These are phyloP conservation scores for Leptarthrus brevirostris DNA, from an alignment of 2,888 invertebrate genomes.

Conservation along the genomic window DNA sequence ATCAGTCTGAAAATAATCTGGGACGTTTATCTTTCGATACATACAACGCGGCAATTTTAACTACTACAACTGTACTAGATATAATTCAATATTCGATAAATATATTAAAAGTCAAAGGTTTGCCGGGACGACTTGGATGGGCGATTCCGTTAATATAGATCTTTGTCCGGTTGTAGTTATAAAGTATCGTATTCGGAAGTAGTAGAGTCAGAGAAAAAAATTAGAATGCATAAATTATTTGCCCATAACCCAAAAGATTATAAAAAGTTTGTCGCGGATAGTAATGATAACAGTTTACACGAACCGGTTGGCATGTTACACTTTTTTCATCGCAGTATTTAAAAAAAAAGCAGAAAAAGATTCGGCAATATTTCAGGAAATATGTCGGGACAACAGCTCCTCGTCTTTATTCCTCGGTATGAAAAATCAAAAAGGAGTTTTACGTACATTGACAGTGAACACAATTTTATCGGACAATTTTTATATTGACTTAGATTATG, in stretches of 20 bases:
- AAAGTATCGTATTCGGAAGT: neutral
- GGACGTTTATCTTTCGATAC: neutral
- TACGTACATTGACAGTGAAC: too few species aligned
- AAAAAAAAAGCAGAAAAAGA: too few species aligned
- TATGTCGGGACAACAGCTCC: too few species aligned
- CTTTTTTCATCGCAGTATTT: too few species aligned
- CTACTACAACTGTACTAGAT: neutral
- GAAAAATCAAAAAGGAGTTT: too few species aligned
- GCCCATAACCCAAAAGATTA: neutral
- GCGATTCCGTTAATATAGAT: neutral
- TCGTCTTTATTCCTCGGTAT: too few species aligned
- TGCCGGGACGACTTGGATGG: neutral
- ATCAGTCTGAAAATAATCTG: neutral
- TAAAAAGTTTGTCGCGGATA: too few species aligned
- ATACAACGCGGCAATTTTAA: neutral
- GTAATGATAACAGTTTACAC: too few species aligned
- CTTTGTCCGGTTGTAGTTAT: neutral
- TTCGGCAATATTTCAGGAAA: too few species aligned
- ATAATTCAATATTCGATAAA: neutral
- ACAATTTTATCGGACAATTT: too few species aligned
- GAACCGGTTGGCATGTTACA: too few species aligned
- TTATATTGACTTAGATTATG: too few species aligned
- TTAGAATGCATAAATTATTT: neutral
- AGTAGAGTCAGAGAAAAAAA: neutral
- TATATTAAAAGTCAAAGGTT: accelerated